A percentile compares a stretch with the other conserved stretches of the same genome.
These are phyloP conservation scores for Charina bottae DNA, from an alignment of 2,113 vertebrate genomes.

Conservation along the genomic window DNA sequence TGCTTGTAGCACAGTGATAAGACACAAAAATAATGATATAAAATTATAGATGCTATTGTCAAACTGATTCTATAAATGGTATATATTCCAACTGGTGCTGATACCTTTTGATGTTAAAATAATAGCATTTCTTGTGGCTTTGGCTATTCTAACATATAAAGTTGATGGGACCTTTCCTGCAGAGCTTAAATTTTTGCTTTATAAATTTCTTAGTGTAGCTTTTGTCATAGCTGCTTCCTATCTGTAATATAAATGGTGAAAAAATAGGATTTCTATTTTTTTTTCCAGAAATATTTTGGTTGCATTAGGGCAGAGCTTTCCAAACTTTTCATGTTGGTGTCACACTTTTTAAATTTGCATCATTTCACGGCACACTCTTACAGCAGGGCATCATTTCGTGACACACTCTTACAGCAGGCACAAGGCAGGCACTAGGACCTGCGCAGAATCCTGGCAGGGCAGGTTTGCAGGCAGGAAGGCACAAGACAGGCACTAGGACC, in stretches of 20 bases:
- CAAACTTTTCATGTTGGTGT: too few species aligned
- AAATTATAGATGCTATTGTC: rapidly evolving
- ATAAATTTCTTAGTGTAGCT: neutral
- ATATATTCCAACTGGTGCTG: constrained; percentile 29
- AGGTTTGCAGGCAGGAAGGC: too few species aligned
- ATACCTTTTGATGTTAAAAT: constrained; percentile 1
- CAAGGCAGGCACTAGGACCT: too few species aligned
- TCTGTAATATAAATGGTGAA: neutral
- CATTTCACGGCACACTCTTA: too few species aligned
- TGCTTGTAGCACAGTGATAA: constrained; percentile 11
- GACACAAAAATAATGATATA: neutral
- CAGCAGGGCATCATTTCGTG: too few species aligned
- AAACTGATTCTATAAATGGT: constrained; percentile 35
- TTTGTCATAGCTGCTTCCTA: neutral
- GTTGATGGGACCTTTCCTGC: neutral
- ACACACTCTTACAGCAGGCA: too few species aligned
- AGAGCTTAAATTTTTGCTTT: neutral
- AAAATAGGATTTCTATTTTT: neutral
- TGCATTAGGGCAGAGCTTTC: too few species aligned
- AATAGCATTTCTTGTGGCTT: neutral
- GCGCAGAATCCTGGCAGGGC: too few species aligned
- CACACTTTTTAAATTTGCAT: too few species aligned
- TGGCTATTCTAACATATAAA: neutral
- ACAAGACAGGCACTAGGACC: too few species aligned
- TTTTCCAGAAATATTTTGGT: neutral